Percentiles rank a stretch among this genome's conserved stretches.
These are phyloP conservation scores for Oconnorella tubifera DNA, from an alignment of 2,888 invertebrate genomes.

Conservation along the genomic window DNA sequence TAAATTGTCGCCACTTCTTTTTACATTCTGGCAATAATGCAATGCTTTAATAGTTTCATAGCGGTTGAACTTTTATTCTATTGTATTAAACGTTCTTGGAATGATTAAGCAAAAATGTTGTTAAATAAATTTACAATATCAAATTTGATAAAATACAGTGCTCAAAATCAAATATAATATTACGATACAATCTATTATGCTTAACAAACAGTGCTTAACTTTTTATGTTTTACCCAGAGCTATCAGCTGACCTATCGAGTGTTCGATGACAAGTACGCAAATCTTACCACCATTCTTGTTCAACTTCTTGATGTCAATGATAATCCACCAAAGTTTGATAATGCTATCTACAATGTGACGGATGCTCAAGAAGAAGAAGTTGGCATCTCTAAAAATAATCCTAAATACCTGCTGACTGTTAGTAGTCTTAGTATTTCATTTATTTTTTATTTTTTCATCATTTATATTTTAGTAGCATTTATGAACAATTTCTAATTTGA, in stretches of 20 bases:
- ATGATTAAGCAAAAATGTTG: too few relatives aligned
- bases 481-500: too few relatives aligned
- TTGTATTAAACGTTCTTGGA: too few relatives aligned
- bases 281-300: slow-evolving; percentile 38
- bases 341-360: slow-evolving; percentile 33
- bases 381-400: slow-evolving; percentile 30
- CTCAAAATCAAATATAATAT: too few relatives aligned
- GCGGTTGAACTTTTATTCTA: too few relatives aligned
- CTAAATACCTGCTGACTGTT: slow-evolving; percentile 37
- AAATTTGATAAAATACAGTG: too few relatives aligned
- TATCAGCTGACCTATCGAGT: slow-evolving; percentile 35
- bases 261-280: slow-evolving; percentile 39
- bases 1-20: too few relatives aligned
- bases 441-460: background rate
- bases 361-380: slow-evolving; percentile 40
- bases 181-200: too few relatives aligned
- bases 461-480: background rate
- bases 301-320: slow-evolving; percentile 40
- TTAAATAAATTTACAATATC: too few relatives aligned
- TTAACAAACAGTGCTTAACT: too few relatives aligned
- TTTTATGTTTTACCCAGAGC: slow-evolving; percentile 17
- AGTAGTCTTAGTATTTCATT: slow-evolving; percentile 17
- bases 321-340: slow-evolving; percentile 38
- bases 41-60: too few relatives aligned
- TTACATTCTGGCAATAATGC: too few relatives aligned